phyloP scores from a whole-genome alignment of 2,797 vertebrate genomes.

The Crenichthys baileyi region DNA sequence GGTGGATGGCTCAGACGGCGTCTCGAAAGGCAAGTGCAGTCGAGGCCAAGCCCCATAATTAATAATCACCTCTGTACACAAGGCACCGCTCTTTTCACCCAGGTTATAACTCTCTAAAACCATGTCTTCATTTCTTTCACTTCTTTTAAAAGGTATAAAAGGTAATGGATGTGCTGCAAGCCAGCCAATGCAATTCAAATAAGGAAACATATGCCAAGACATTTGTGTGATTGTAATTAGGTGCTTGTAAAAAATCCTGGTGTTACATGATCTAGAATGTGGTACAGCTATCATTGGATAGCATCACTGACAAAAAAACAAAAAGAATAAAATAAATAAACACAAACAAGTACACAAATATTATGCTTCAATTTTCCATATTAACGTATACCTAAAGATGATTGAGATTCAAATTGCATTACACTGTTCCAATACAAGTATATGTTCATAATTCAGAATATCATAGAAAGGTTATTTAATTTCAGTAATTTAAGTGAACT shows the following conservation, averaged over 20 bases:
- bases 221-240: slow-evolving; percentile 35
- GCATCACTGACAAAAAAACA: neutral
- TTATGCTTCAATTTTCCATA: neutral
- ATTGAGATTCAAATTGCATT: neutral
- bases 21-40: slow-evolving; percentile 33
- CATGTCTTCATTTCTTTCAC: slow-evolving; percentile 45
- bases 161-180: slow-evolving; percentile 13
- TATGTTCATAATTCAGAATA: neutral
- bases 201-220: slow-evolving; percentile 24
- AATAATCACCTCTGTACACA: slow-evolving; percentile 49
- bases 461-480: neutral
- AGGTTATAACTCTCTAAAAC: slow-evolving; percentile 30
- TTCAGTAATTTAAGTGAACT: neutral
- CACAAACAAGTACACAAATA: neutral
- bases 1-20: neutral
- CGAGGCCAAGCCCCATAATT: slow-evolving; percentile 48
- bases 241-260: neutral
- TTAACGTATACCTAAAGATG: neutral
- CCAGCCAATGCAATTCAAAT: slow-evolving; percentile 43
- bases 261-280: slow-evolving; percentile 6
- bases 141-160: slow-evolving; percentile 40
- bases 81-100: slow-evolving; percentile 17
- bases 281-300: neutral
- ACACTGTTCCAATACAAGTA: neutral
- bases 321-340: neutral